phyloP scores from a whole-genome alignment of 2,797 vertebrate species.

The Cephalopachus bancanus region DNA sequence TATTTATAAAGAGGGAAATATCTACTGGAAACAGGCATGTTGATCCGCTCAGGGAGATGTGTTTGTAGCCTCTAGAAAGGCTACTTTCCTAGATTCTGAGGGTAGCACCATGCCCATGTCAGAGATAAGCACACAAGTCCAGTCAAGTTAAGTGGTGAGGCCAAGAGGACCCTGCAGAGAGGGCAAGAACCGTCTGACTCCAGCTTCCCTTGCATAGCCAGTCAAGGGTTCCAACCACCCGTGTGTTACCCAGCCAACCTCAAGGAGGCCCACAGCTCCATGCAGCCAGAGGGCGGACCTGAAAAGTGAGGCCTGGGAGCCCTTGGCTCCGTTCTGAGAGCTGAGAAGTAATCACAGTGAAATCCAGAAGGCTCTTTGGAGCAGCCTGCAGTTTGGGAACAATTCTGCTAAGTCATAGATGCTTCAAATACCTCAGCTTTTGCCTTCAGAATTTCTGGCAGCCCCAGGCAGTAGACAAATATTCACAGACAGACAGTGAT shows the following conservation, averaged over 20 bases:
- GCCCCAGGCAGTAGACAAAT: neutral
- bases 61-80: neutral
- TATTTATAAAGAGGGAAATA: neutral
- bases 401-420: slow-evolving; percentile 82
- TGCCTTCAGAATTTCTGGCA: slow-evolving; percentile 78
- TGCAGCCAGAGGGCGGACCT: neutral
- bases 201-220: neutral
- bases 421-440: slow-evolving; percentile 75
- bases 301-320: neutral
- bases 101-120: neutral
- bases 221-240: neutral
- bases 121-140: neutral
- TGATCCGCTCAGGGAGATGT: neutral
- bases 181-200: neutral
- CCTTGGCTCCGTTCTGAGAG: slow-evolving; percentile 37
- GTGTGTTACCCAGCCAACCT: neutral
- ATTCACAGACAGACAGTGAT: neutral
- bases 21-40: neutral
- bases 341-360: slow-evolving; percentile 63
- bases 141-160: neutral
- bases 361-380: slow-evolving; percentile 75
- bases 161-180: neutral
- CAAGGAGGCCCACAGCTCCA: neutral
- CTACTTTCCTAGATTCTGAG: neutral
- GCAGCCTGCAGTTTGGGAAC: slow-evolving; percentile 71